Conservation (phyloP, 2,797 vertebrate genomes). For the Hypotaenidia philippensis region DNA sequence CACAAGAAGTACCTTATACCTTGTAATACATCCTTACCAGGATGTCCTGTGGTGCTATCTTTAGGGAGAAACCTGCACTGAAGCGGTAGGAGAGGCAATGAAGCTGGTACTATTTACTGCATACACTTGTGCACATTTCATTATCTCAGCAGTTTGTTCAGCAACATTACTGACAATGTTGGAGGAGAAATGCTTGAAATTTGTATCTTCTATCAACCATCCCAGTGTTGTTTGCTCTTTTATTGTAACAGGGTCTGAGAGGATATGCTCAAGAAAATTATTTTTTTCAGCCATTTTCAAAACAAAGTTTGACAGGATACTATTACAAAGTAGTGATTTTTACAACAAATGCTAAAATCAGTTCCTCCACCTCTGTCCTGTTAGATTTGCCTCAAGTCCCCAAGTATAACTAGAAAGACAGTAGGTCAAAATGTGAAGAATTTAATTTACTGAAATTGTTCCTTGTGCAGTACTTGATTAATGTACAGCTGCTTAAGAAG, state of each 20-base stretch:
- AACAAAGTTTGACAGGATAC: background rate
- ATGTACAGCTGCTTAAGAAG: background rate
- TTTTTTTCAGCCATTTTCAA: background rate
- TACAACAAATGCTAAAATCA: background rate
- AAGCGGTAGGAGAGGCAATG: background rate
- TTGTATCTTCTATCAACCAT: background rate
- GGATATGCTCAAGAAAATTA: fast-evolving
- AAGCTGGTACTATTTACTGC: background rate
- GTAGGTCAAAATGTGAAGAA: background rate
- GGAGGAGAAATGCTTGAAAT: background rate
- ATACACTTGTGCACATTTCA: background rate
- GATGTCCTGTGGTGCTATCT: background rate
- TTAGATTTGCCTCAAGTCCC: background rate
- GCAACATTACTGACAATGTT: background rate
- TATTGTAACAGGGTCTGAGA: background rate
- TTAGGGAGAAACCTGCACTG: background rate
- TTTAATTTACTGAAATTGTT: background rate
- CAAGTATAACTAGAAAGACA: background rate
- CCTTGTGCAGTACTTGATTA: background rate
- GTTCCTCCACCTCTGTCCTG: background rate
- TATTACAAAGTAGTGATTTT: background rate
- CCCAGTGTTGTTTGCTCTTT: background rate
- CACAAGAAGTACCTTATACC: background rate
- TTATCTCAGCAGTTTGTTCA: background rate
- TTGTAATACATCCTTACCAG: background rate